Percentiles rank a stretch among this genome's conserved stretches.
These are phyloP conservation scores for Tenebrosternarchus preto DNA, from an alignment of 2,113 vertebrate species.

Conservation along the genomic window DNA sequence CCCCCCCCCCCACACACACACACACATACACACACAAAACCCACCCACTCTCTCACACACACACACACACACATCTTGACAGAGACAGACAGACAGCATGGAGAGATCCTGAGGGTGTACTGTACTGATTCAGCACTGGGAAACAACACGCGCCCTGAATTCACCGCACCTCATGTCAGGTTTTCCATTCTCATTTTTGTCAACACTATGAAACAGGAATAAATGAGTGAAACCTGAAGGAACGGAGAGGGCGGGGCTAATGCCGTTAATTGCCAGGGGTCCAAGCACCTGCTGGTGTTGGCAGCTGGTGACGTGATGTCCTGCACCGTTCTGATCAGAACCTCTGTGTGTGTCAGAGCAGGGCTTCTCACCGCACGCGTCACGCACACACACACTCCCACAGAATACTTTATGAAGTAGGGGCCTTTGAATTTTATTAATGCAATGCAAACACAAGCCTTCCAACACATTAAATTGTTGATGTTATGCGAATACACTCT, in stretches of 20 bases:
- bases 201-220: conserved; percentile 1
- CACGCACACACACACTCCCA: conserved; percentile 92
- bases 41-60: conserved; percentile 11
- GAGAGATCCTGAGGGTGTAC: neutral
- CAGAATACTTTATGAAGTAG: conserved; percentile 96
- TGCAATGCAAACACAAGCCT: conserved; percentile 99
- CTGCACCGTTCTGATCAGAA: conserved; percentile 95
- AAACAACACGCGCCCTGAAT: neutral
- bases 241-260: conserved; percentile 67
- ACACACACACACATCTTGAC: neutral
- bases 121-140: neutral
- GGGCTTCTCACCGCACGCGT: conserved; percentile 87
- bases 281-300: conserved; percentile 96
- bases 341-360: conserved; percentile 92
- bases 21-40: neutral
- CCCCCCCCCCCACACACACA: neutral
- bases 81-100: neutral
- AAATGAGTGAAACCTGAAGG: neutral
- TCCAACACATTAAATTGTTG: conserved; percentile 99
- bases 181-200: conserved; percentile 1
- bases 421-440: conserved; percentile 99
- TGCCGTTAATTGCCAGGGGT: conserved; percentile 92
- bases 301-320: conserved; percentile 89
- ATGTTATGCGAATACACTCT: conserved; percentile 99
- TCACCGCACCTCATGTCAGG: neutral